These are phyloP conservation scores for Gobio occitaniae DNA, from an alignment of 2,797 vertebrate genomes.

Conservation along the genomic window DNA sequence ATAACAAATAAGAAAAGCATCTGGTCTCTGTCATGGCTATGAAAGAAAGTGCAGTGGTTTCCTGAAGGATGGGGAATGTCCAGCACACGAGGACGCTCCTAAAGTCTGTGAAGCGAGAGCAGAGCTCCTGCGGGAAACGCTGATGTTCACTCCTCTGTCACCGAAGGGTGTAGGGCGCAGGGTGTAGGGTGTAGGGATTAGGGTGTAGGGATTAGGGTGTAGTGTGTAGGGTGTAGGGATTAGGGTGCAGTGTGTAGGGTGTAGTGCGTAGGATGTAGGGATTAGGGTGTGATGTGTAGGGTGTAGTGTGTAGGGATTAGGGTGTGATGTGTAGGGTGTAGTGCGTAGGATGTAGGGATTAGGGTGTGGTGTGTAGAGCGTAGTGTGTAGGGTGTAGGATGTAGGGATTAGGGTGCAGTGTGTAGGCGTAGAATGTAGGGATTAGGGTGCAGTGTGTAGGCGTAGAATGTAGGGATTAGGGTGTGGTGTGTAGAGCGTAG, in stretches of 20 bases:
- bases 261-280: rapidly evolving
- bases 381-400: no score
- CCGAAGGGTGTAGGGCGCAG: background rate
- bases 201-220: rapidly evolving
- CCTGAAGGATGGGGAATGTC: conserved; percentile 45
- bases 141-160: background rate
- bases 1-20: conserved; percentile 64
- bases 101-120: background rate
- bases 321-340: background rate
- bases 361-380: rapidly evolving
- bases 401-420: rapidly evolving
- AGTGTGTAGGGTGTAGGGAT: conserved; percentile 47
- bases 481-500: background rate
- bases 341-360: conserved; percentile 43
- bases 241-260: background rate
- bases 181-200: background rate
- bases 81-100: conserved; percentile 10
- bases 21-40: conserved; percentile 56
- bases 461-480: rapidly evolving
- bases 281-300: conserved; percentile 24
- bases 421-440: background rate
- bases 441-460: background rate
- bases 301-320: background rate
- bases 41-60: conserved; percentile 53
- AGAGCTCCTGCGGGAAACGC: background rate